These are phyloP conservation scores for Papilio protenor DNA, from an alignment of 2,888 invertebrate species.

Conservation along the genomic window DNA sequence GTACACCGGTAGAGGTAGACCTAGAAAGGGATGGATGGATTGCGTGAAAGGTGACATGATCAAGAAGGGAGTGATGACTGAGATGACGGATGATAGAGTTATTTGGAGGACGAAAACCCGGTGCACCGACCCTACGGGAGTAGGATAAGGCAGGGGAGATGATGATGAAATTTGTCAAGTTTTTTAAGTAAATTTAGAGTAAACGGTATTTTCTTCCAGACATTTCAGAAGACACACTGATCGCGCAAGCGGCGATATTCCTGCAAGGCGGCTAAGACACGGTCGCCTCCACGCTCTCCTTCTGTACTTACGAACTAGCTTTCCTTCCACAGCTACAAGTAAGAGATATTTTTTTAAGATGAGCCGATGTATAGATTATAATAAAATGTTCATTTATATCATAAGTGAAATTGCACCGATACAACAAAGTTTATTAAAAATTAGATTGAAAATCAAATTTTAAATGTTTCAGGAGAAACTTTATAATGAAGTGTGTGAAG, in stretches of 20 bases:
- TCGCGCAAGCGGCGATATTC: conserved; percentile 66
- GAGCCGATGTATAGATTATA: no score
- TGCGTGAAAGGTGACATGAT: no score
- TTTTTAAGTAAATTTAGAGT: no score
- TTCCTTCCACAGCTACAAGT: conserved; percentile 61
- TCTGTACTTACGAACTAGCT: conserved; percentile 59
- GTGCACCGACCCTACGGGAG: no score
- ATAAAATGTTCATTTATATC: not conserved
- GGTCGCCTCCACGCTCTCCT: conserved; percentile 53
- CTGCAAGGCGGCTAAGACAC: conserved; percentile 70
- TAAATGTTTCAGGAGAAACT: conserved; percentile 10
- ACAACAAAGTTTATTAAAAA: not conserved
- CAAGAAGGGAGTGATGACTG: no score
- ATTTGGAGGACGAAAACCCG: no score
- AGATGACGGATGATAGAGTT: no score
- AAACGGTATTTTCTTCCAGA: conserved; percentile 51
- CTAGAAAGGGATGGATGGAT: no score
- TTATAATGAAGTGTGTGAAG: not conserved
- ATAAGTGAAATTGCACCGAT: not conserved
- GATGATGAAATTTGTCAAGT: no score
- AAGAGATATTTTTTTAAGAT: not conserved
- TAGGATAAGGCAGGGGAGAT: no score
- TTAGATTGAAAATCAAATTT: not conserved
- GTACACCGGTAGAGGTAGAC: no score
- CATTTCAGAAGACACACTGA: conserved; percentile 58